Conservation (phyloP, 2,888 invertebrate species). For the Microplitis deprimator region DNA sequence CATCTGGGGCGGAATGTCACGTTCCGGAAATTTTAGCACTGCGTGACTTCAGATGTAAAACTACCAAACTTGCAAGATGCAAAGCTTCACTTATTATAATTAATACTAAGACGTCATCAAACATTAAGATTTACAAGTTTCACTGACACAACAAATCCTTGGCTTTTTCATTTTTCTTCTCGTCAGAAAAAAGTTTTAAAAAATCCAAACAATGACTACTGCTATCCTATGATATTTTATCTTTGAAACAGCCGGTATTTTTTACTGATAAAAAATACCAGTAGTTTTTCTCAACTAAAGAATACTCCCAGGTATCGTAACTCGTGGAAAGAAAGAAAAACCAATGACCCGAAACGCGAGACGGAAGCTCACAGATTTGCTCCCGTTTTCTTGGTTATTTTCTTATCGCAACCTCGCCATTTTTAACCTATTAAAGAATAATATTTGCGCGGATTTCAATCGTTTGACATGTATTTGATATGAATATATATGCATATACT, state of each 20-base stretch:
- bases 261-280: background rate
- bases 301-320: background rate
- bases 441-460: conserved; percentile 14
- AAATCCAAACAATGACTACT: too few relatives aligned
- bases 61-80: too few relatives aligned
- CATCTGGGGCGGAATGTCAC: too few relatives aligned
- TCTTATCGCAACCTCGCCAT: background rate
- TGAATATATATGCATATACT: background rate
- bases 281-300: background rate
- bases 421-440: background rate
- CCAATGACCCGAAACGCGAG: conserved; percentile 25
- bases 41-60: too few relatives aligned
- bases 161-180: too few relatives aligned
- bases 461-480: background rate
- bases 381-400: background rate
- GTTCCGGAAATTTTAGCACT: too few relatives aligned
- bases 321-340: conserved; percentile 1
- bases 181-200: too few relatives aligned
- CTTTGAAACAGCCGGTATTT: background rate
- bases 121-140: too few relatives aligned
- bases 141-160: too few relatives aligned
- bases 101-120: too few relatives aligned
- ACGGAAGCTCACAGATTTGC: conserved; percentile 21
- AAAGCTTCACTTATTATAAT: too few relatives aligned
- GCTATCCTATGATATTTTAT: background rate